Evolutionary conservation across 2,888 invertebrate species (phyloP).

Genomic region (Prenolepis imparis): DNA sequence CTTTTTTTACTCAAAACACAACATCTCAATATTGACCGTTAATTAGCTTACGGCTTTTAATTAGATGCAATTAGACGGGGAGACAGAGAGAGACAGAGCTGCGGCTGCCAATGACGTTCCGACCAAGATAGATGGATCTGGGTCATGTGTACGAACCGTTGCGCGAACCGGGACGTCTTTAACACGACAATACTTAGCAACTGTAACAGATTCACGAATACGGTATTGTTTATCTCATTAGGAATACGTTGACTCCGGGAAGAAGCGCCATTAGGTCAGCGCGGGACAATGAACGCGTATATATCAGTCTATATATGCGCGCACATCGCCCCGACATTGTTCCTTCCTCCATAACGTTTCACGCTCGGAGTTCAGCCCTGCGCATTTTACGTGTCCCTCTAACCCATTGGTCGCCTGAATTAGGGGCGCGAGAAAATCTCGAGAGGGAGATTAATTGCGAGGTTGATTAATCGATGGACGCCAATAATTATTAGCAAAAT

Average conservation of each 20-base stretch:
- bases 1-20: neutral
- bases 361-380: neutral
- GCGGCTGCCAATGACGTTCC: conserved; percentile 45
- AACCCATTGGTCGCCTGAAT: neutral
- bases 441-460: neutral
- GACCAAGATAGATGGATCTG: conserved; percentile 58
- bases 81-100: conserved; percentile 2
- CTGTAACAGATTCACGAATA: conserved; percentile 61
- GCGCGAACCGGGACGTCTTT: conserved; percentile 58
- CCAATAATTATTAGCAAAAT: neutral
- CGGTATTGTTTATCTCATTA: conserved; percentile 73
- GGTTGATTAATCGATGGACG: neutral
- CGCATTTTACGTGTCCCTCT: neutral
- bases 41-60: conserved; percentile 43
- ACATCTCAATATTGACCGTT: neutral
- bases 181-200: conserved; percentile 63
- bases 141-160: conserved; percentile 63
- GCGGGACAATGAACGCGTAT: conserved; percentile 69
- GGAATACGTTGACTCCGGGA: conserved; percentile 68
- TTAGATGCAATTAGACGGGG: conserved; percentile 33
- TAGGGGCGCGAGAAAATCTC: neutral
- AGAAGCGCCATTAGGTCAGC: conserved; percentile 67
- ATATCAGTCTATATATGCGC: conserved; percentile 33
- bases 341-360: conserved; percentile 14
- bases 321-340: conserved; percentile 32